These are phyloP conservation scores for Plagodis dolabraria DNA, from an alignment of 2,888 invertebrate species.

Conservation along the genomic window DNA sequence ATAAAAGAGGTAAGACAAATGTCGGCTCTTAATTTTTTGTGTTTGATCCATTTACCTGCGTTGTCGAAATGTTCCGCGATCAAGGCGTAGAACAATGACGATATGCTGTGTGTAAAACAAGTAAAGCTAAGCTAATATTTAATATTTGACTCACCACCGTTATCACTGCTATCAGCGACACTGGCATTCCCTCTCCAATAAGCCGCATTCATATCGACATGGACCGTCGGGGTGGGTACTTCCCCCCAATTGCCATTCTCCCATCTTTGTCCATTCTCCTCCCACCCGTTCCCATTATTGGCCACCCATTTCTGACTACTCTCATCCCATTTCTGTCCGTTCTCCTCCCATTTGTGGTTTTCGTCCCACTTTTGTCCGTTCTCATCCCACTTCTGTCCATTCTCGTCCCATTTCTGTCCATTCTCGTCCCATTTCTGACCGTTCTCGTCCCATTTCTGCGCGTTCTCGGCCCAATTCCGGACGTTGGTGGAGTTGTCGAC, in stretches of 20 bases:
- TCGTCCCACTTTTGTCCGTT: constrained; percentile 57
- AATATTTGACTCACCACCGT: constrained; percentile 64
- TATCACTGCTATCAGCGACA: constrained; percentile 79
- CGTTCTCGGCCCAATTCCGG: constrained; percentile 70
- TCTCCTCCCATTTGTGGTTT: constrained; percentile 50
- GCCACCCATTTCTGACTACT: constrained; percentile 48
- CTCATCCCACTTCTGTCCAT: constrained; percentile 57
- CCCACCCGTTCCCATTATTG: constrained; percentile 66
- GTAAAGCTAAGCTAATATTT: no score
- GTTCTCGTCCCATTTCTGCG: constrained; percentile 61
- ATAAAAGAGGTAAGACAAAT: no score
- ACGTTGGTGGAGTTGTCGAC: constrained; percentile 68
- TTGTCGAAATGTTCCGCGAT: no score
- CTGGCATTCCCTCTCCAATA: constrained; percentile 77
- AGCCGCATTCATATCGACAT: constrained; percentile 73
- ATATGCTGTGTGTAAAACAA: no score
- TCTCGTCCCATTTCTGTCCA: constrained; percentile 59
- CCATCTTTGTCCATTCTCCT: constrained; percentile 59
- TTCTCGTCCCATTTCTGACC: constrained; percentile 55
- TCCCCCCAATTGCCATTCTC: constrained; percentile 74
- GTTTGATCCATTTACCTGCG: no score
- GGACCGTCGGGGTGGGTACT: constrained; percentile 74
- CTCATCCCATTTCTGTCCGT: constrained; percentile 52
- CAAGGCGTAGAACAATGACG: no score
- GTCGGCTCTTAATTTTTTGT: no score